Evolutionary conservation across 2,888 invertebrate genomes (phyloP), one percentile per base, ranked within the genome.

Genomic region (Leuctra nigra): DNA sequence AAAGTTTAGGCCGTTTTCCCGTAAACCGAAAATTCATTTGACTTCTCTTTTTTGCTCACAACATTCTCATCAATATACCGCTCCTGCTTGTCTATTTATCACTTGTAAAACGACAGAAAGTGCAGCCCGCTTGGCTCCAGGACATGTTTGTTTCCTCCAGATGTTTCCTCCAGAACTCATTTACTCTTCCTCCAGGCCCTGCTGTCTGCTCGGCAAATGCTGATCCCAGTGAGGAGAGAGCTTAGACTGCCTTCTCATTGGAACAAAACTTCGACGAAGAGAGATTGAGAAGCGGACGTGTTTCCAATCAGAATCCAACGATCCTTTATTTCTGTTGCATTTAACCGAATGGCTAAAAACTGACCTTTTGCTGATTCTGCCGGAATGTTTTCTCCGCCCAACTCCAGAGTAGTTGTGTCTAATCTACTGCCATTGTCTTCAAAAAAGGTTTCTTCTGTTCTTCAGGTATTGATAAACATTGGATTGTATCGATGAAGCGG

Each of bases 251-350:
- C 29, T 7, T 16, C 44, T 44, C 44, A 23, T 44, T 44, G 11
- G 44, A 44, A 44, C 22, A 44, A 6, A 29, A 29, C 29, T 29
- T 29, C 11, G 7, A 7, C 18, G 23, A 44, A 23, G 44, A n/a
- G n/a, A n/a, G n/a, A 44, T 22, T 16, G n/a, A 20, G 44, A 23
- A 23, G 23, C 44, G 22, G 16, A 55, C 39, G 55, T 50, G 50
- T 48, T 50, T 50, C 20, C 36, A 48, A 50, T 55, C 55, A 38
- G 48, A 48, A 29, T 18, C 22, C 50, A 55, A 50, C 50, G 50
- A 36, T 25, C 33, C 39, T 55, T 20, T 55, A 38, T 55, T n/a
- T 55, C 47, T 44, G 24, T 33, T 44, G 54, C 46, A 44, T 25
- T 44, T 54, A 44, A 44, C 44, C 23, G n/a, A 20, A 44, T 4